phyloP scores from a whole-genome alignment of 2,888 invertebrate species.

The Julus scandinavius region DNA sequence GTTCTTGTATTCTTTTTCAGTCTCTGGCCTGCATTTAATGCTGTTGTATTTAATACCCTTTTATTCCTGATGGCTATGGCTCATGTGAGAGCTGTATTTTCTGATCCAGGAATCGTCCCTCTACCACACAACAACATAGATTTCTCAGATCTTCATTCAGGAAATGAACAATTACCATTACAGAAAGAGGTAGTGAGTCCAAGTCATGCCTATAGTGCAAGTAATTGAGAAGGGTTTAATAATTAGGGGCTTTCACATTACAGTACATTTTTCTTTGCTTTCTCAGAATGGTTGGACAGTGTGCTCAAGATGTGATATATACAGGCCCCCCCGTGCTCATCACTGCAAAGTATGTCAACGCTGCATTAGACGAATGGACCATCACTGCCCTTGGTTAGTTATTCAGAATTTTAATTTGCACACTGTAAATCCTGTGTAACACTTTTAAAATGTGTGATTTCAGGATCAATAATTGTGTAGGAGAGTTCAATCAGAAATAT shows the following conservation, averaged over 20 bases:
- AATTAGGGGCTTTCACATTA: no score
- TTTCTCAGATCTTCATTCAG: conserved; percentile 82
- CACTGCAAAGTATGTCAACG: conserved; percentile 88
- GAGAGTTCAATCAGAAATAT: conserved; percentile 90
- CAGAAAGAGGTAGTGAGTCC: conserved; percentile 54
- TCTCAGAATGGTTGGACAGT: conserved; percentile 75
- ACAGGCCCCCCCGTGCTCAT: conserved; percentile 85
- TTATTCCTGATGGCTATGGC: conserved; percentile 79
- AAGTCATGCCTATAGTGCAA: no score
- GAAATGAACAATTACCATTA: conserved; percentile 61
- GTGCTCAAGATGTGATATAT: conserved; percentile 82
- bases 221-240: no score
- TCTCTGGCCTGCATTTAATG: conserved; percentile 84
- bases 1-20: conserved; percentile 68
- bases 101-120: conserved; percentile 91
- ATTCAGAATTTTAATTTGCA: not conserved
- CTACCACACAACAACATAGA: conserved; percentile 74
- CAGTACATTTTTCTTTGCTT: not conserved
- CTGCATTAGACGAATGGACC: conserved; percentile 84
- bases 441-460: not conserved
- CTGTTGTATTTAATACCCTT: conserved; percentile 80
- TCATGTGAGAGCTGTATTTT: conserved; percentile 85
- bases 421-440: not conserved
- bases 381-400: conserved; percentile 82
- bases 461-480: conserved; percentile 92